These are phyloP conservation scores for Anguilla japonica DNA, from an alignment of 2,113 vertebrate genomes.

Conservation along the genomic window DNA sequence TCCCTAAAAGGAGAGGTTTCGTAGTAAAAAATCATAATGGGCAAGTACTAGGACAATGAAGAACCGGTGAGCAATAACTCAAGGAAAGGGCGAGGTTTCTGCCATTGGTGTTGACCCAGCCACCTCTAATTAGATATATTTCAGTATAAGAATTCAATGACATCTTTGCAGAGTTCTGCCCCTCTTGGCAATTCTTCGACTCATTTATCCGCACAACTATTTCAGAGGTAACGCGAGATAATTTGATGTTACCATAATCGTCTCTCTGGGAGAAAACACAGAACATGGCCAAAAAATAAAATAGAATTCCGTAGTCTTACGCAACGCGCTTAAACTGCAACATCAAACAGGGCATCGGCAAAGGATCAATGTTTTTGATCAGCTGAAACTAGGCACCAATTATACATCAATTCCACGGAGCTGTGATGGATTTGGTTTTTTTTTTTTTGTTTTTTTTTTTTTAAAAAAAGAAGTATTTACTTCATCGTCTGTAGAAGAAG, in stretches of 20 bases:
- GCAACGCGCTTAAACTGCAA: background rate
- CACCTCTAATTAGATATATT: slow-evolving; percentile 73
- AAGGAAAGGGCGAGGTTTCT: slow-evolving; percentile 60
- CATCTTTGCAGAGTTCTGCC: slow-evolving; percentile 36
- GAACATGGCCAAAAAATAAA: background rate
- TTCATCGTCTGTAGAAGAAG: too few species aligned
- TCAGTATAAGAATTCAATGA: slow-evolving; percentile 65
- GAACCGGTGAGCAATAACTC: slow-evolving; percentile 58
- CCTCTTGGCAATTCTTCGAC: background rate
- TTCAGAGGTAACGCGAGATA: slow-evolving; percentile 47
- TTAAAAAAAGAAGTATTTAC: too few species aligned
- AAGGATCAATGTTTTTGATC: background rate
- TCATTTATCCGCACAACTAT: slow-evolving; percentile 44
- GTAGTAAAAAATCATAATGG: slow-evolving; percentile 27
- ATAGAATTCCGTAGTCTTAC: background rate
- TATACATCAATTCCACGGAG: background rate
- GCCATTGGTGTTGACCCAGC: slow-evolving; percentile 61
- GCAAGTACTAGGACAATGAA: slow-evolving; percentile 28
- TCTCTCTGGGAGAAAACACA: background rate
- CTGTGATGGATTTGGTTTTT: too few species aligned
- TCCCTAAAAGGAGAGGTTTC: slow-evolving; percentile 5
- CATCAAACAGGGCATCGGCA: background rate
- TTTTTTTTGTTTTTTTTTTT: too few species aligned
- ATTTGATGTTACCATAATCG: background rate
- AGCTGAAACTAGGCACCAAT: background rate